Evolutionary conservation across 2,797 vertebrate genomes (phyloP).

Genomic region (Gymnoscopelus microlampas): DNA sequence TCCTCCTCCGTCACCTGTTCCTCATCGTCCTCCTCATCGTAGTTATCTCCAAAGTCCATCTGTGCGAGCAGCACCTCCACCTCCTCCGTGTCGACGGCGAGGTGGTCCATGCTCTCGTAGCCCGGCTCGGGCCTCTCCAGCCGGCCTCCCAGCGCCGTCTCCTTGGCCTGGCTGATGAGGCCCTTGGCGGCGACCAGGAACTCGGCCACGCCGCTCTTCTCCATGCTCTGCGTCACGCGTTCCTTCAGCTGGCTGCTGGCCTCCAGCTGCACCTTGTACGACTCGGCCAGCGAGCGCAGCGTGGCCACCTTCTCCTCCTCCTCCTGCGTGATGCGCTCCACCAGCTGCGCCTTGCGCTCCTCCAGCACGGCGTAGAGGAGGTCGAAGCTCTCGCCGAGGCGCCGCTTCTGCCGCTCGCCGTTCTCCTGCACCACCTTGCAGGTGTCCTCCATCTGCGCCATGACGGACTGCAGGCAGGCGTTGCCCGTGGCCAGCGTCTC

Average conservation of each 20-base stretch:
- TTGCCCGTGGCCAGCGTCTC: slow-evolving; percentile 89
- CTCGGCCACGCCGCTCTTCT: slow-evolving; percentile 77
- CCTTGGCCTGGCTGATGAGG: slow-evolving; percentile 67
- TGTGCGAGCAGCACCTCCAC: slow-evolving; percentile 71
- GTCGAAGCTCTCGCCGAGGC: slow-evolving; percentile 84
- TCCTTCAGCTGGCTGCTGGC: slow-evolving; percentile 84
- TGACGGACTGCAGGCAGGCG: slow-evolving; percentile 80
- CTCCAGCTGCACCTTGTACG: slow-evolving; percentile 84
- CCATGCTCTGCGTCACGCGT: slow-evolving; percentile 81
- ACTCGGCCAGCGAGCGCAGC: slow-evolving; percentile 76
- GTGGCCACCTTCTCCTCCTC: slow-evolving; percentile 80
- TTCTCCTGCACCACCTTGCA: slow-evolving; percentile 85
- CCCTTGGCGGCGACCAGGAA: slow-evolving; percentile 80
- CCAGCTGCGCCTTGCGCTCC: slow-evolving; percentile 83
- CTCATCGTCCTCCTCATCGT: slow-evolving; percentile 37
- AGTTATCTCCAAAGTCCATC: slow-evolving; percentile 81
- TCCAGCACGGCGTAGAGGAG: slow-evolving; percentile 83
- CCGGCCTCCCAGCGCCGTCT: slow-evolving; percentile 77
- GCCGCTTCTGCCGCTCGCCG: slow-evolving; percentile 80
- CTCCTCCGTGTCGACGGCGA: slow-evolving; percentile 81
- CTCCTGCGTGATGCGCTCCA: slow-evolving; percentile 80
- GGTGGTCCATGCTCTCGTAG: slow-evolving; percentile 90
- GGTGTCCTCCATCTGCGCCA: slow-evolving; percentile 86
- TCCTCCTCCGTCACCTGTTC: slow-evolving; percentile 47
- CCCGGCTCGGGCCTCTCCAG: slow-evolving; percentile 84